Percentiles rank a stretch among this genome's conserved stretches.
Evolutionary conservation across 92 coral and sea anemone species (phyloP).

Genomic region (Pocillopora grandis): DNA sequence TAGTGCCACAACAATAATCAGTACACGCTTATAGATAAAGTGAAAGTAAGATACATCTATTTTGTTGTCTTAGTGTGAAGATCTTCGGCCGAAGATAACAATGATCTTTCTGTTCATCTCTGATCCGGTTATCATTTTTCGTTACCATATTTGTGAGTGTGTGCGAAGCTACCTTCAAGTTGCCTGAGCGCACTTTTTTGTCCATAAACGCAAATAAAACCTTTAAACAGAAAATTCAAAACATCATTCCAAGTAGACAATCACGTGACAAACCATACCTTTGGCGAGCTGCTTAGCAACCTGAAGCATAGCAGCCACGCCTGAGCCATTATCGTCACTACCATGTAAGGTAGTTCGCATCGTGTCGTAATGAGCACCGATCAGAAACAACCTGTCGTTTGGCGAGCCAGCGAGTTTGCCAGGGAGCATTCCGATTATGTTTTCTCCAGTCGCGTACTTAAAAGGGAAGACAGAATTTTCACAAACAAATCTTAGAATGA

Average conservation of each 20-base stretch:
- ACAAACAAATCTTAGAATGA: background rate
- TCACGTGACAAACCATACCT: conserved; percentile 40
- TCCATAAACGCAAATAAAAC: background rate
- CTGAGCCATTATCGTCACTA: conserved; percentile 87
- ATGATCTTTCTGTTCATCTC: too few species aligned
- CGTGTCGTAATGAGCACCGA: conserved; percentile 94
- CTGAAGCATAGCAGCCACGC: conserved; percentile 81
- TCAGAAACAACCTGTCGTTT: conserved; percentile 70
- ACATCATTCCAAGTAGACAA: background rate
- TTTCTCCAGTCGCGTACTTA: conserved; percentile 59
- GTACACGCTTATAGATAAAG: too few species aligned
- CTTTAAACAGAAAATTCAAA: background rate
- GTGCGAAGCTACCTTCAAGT: too few species aligned
- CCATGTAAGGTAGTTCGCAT: conserved; percentile 69
- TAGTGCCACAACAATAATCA: too few species aligned
- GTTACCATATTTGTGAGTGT: too few species aligned
- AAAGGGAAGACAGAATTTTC: background rate
- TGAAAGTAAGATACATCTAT: too few species aligned
- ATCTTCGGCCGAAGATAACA: too few species aligned
- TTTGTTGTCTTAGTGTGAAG: too few species aligned
- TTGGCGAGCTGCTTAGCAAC: conserved; percentile 67
- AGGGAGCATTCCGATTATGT: conserved; percentile 64
- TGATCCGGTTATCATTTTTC: too few species aligned
- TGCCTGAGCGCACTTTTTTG: too few species aligned
- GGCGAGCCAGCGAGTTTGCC: conserved; percentile 65